A percentile compares a stretch with the other conserved stretches of the same genome.
phyloP scores from a whole-genome alignment of 2,113 vertebrate species.

The Malaclemys terrapin region DNA sequence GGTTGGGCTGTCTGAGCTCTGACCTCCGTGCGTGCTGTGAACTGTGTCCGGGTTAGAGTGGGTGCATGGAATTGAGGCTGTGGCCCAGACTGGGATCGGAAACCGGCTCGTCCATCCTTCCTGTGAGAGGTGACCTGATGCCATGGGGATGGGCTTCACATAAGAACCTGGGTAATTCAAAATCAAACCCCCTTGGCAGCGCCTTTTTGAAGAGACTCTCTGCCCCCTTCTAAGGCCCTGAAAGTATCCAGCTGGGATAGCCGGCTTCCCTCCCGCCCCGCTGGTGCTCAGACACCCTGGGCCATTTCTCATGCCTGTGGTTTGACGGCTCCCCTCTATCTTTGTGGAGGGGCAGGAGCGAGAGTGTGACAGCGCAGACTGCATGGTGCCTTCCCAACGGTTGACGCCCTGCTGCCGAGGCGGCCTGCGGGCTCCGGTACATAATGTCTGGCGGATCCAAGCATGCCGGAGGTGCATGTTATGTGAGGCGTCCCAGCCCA shows the following conservation, averaged over 20 bases:
- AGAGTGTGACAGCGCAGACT: neutral
- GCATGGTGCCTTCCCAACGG: neutral
- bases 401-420: neutral
- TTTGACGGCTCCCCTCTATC: neutral
- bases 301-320: no score
- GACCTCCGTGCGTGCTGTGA: neutral
- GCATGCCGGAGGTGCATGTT: neutral
- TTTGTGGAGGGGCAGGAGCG: neutral
- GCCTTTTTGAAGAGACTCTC: neutral
- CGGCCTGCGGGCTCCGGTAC: neutral
- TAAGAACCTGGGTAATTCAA: neutral
- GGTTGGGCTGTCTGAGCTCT: neutral
- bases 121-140: neutral
- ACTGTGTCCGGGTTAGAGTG: neutral
- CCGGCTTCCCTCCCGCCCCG: neutral
- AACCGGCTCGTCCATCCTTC: neutral
- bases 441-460: neutral
- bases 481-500: neutral
- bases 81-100: neutral
- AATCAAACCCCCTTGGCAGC: neutral
- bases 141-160: neutral
- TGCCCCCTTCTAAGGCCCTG: neutral
- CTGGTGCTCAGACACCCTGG: neutral
- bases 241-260: neutral
- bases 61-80: neutral